Evolutionary conservation across 2,113 vertebrate species (phyloP).

Genomic region (Nothoprocta perdicaria): DNA sequence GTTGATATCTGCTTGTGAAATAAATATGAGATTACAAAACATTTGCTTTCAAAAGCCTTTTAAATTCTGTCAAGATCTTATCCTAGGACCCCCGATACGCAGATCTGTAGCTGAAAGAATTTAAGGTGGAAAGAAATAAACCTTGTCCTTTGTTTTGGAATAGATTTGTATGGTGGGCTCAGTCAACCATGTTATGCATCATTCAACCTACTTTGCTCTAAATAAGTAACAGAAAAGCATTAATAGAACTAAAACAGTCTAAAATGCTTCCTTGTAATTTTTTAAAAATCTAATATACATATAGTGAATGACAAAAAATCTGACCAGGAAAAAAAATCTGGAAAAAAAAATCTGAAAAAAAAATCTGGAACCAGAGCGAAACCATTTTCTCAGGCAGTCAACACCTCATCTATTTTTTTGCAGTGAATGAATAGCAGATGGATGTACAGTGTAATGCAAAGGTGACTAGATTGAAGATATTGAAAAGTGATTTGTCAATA

Average conservation of each 20-base stretch:
- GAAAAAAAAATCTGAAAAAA: no score
- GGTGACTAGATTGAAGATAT: not conserved
- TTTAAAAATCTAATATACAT: not conserved
- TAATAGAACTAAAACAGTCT: rapidly evolving
- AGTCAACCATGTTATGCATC: not conserved
- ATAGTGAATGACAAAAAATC: not conserved
- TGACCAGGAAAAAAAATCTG: no score
- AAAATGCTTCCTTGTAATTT: not conserved
- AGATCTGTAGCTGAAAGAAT: rapidly evolving
- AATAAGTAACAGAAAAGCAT: not conserved
- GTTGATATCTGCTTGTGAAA: not conserved
- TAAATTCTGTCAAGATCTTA: not conserved
- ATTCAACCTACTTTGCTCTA: no score
- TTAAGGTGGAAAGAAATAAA: not conserved
- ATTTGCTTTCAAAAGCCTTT: not conserved
- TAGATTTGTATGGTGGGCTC: not conserved
- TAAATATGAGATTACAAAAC: not conserved
- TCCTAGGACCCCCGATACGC: not conserved
- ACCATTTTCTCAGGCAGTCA: rapidly evolving
- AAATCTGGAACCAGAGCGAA: not conserved
- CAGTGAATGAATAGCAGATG: not conserved
- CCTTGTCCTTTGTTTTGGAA: rapidly evolving
- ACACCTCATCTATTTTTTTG: not conserved
- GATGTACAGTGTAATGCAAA: not conserved
- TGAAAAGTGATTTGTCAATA: not conserved